These are phyloP conservation scores for Maniola hyperantus DNA, from an alignment of 2,888 invertebrate species.

Conservation along the genomic window DNA sequence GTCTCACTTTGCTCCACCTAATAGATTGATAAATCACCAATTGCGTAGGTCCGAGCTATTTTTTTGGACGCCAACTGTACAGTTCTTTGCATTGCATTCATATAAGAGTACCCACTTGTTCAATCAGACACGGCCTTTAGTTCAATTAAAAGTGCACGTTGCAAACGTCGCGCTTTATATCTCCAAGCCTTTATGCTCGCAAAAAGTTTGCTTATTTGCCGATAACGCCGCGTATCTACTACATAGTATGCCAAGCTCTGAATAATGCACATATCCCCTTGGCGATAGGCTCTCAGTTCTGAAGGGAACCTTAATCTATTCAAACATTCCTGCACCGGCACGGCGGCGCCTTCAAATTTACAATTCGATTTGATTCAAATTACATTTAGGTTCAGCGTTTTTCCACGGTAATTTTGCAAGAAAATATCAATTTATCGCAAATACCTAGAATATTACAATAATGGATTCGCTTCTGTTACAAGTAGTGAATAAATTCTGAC, in stretches of 20 bases:
- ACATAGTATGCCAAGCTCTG: slow-evolving; percentile 4
- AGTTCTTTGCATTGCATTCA: no score
- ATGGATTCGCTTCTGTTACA: not conserved
- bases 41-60: no score
- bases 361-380: slow-evolving; percentile 19
- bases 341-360: slow-evolving; percentile 33
- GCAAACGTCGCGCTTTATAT: not conserved
- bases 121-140: not conserved
- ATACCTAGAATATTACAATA: not conserved
- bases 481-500: not conserved
- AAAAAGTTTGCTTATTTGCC: slow-evolving; percentile 28
- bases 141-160: not conserved
- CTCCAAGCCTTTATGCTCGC: slow-evolving; percentile 30
- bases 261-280: slow-evolving; percentile 35
- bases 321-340: slow-evolving; percentile 30
- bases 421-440: not conserved
- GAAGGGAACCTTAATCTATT: slow-evolving; percentile 20
- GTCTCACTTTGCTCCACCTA: no score
- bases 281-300: slow-evolving; percentile 25
- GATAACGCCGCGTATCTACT: slow-evolving; percentile 28
- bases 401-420: not conserved
- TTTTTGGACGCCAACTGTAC: no score
- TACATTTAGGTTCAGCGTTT: slow-evolving; percentile 1
- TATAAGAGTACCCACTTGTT: not conserved
- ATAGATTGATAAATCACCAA: no score